Evolutionary conservation across 2,113 vertebrate genomes (phyloP).

Genomic region (Pelodiscus sinensis): DNA sequence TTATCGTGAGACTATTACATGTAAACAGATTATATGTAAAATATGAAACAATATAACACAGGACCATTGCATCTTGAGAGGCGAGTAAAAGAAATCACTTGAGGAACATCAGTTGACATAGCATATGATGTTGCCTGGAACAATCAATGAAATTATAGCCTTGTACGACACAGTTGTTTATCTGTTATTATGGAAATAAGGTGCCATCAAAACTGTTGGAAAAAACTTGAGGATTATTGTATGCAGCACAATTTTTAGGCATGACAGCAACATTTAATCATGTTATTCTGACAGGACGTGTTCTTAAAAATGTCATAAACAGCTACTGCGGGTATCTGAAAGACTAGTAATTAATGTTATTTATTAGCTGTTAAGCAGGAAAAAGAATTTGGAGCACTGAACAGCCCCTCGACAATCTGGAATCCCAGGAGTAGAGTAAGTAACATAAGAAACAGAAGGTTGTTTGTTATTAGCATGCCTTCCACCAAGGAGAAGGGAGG

Average conservation of each 20-base stretch:
- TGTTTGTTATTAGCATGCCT: fast-evolving
- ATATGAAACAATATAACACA: fast-evolving
- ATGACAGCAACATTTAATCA: background rate
- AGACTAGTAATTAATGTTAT: background rate
- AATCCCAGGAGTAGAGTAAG: background rate
- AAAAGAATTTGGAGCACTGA: fast-evolving
- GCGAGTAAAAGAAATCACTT: background rate
- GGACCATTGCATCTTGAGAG: background rate
- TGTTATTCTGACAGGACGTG: background rate
- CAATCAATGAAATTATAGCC: constrained; percentile 27
- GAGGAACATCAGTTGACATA: background rate
- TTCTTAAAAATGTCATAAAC: background rate
- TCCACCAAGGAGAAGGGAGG: background rate
- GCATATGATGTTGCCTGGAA: background rate
- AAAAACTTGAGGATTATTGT: background rate
- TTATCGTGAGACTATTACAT: background rate
- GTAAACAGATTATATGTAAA: background rate
- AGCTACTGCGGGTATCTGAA: background rate
- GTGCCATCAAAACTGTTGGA: background rate
- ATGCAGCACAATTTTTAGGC: background rate
- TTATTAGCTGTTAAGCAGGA: background rate
- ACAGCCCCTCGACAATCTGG: fast-evolving
- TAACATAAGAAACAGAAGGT: fast-evolving
- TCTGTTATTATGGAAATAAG: background rate
- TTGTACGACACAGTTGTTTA: background rate